phyloP scores from a whole-genome alignment of 53 echinoderm and acorn worm species.

The Temnopleurus reevesii region DNA sequence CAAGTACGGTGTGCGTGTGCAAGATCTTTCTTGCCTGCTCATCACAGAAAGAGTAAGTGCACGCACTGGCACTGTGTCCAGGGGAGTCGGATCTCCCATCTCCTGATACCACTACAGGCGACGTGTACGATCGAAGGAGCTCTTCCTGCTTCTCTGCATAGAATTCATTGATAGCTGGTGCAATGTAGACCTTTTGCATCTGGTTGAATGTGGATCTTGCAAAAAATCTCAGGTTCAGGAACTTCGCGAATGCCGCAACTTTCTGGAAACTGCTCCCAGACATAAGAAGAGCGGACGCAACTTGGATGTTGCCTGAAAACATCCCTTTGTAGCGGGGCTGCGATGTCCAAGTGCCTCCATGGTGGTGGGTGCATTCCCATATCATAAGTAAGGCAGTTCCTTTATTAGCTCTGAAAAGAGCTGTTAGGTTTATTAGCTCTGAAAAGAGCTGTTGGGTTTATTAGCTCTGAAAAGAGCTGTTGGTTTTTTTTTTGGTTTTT shows the following conservation, averaged over 20 bases:
- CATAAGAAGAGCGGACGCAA: background rate
- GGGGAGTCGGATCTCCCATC: conserved; percentile 53
- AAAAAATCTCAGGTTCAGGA: background rate
- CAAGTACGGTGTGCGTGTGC: conserved; percentile 28
- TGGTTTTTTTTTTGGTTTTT: too few relatives aligned
- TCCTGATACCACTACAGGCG: conserved; percentile 39
- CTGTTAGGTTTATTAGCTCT: too few relatives aligned
- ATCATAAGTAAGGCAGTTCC: background rate
- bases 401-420: too few relatives aligned
- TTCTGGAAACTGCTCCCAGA: conserved; percentile 44
- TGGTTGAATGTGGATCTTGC: background rate
- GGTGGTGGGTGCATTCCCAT: conserved; percentile 10
- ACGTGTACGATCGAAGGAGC: background rate
- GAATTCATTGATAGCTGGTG: conserved; percentile 44
- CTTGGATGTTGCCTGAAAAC: conserved; percentile 26
- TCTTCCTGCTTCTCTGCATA: conserved; percentile 25
- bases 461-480: too few relatives aligned
- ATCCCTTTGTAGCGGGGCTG: conserved; percentile 1
- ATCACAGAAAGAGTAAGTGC: conserved; percentile 37
- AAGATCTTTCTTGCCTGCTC: conserved; percentile 36
- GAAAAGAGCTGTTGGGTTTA: too few relatives aligned
- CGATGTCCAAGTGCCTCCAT: background rate
- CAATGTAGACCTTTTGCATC: conserved; percentile 46
- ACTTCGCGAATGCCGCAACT: background rate
- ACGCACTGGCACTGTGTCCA: conserved; percentile 39